Base-by-base conservation (phyloP, 2,113 vertebrate species). In the Corythornis cristatus region DNA sequence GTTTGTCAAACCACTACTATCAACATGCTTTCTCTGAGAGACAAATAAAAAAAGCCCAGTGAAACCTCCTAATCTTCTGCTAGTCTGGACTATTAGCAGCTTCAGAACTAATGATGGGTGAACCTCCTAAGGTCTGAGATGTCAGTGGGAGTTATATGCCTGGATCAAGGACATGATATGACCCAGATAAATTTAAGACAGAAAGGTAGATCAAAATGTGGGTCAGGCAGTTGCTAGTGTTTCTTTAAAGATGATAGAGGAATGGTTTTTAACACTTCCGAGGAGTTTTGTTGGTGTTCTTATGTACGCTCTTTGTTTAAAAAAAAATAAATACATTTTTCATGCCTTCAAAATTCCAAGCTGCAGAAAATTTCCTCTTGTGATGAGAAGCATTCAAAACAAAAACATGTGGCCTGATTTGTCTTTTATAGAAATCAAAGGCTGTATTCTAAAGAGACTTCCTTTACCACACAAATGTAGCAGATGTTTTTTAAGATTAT, bases 361-460 rank as follows among this genome's bases (percentile, higher is more conserved):
- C 97, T 98, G 98, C 89, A 66, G 96, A 98, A 98, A 97, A 98
- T 97, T 97, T 97, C 96, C 96, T 97, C 97, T 97, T 94, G 97
- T 98, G 97, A 98, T 98, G 98, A 98, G 97, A 95, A 74, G 68
- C 96, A 98, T 98, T 98, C 97, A 97, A 95, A 97, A 98, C 98
- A 98, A 97, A 97, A 97, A 97, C 97, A 86, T 97, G 97, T 70
- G 78, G 96, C 93, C 97, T 97, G 97, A 98, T 98, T 98, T 98
- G 98, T 98, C 98, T 97, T 96, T 97, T 97, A 97, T 97, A 92
- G 96, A 98, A 98, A 98, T 98, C 98, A 98, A 97, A 98, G 97
- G 96, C 97, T 95, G 96, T 96, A 96, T 97, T 97, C 95, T 96
- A 96, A 96, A 97, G 96, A 97, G 97, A 95, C 97, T 90, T 97